These are phyloP conservation scores for Amphipoea lucens DNA, from an alignment of 2,888 invertebrate species.

Conservation along the genomic window DNA sequence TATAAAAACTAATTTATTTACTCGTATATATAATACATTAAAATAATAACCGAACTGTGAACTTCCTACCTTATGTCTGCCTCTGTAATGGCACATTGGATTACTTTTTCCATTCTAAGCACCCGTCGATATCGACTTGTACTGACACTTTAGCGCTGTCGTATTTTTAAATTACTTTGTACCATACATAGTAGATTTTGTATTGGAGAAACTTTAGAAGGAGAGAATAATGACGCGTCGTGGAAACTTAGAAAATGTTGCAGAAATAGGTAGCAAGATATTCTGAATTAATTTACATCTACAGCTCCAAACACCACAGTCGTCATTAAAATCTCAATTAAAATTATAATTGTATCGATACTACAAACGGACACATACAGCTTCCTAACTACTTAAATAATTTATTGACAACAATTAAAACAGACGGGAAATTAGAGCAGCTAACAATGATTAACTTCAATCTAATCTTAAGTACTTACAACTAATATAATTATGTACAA, in stretches of 20 bases:
- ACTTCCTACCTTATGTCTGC: conserved; percentile 72
- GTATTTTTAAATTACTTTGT: conserved; percentile 81
- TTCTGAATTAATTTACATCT: not conserved
- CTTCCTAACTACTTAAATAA: conserved; percentile 44
- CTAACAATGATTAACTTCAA: conserved; percentile 88
- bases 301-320: not conserved
- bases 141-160: conserved; percentile 49
- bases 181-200: conserved; percentile 76
- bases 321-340: conserved; percentile 32
- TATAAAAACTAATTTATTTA: conserved; percentile 48
- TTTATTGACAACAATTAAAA: conserved; percentile 63
- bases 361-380: conserved; percentile 45
- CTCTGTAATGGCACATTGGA: conserved; percentile 86
- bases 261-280: not conserved
- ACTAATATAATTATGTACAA: conserved; percentile 67
- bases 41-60: conserved; percentile 66
- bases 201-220: conserved; percentile 38
- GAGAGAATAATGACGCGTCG: conserved; percentile 25
- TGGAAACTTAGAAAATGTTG: not conserved
- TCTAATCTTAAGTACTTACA: conserved; percentile 80
- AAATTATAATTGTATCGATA: conserved; percentile 27
- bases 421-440: conserved; percentile 70
- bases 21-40: conserved; percentile 58
- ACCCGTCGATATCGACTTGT: conserved; percentile 55
- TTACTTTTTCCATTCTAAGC: conserved; percentile 66